Conservation (phyloP, 1,140 invertebrate genomes). For the Drosophila orena region DNA sequence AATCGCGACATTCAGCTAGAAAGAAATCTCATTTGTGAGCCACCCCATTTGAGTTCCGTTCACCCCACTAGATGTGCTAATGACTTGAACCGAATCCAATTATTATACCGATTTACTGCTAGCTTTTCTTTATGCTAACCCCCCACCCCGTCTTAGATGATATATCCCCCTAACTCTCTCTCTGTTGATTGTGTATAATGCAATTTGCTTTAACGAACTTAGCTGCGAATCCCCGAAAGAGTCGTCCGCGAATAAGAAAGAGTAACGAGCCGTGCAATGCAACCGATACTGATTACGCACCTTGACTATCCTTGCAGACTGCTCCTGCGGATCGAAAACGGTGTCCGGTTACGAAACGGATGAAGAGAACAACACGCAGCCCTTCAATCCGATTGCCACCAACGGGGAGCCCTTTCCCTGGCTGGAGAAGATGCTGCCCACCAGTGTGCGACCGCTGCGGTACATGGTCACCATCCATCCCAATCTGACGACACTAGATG, state of each 20-base stretch:
- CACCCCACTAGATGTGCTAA: constrained; percentile 47
- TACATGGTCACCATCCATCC: constrained; percentile 97
- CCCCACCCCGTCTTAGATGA: constrained; percentile 29
- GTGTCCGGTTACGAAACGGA: constrained; percentile 88
- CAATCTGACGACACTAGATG: constrained; percentile 94
- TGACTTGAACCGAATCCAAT: constrained; percentile 49
- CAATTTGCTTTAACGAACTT: constrained; percentile 75
- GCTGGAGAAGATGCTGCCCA: constrained; percentile 94
- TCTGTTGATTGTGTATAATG: constrained; percentile 72
- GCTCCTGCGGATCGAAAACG: constrained; percentile 89
- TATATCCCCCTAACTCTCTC: constrained; percentile 19
- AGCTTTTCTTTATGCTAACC: constrained; percentile 45
- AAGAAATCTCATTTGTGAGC: constrained; percentile 30
- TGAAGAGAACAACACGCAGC: constrained; percentile 87
- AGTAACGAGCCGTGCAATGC: constrained; percentile 6
- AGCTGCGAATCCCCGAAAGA: constrained; percentile 56
- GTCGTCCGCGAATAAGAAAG: constrained; percentile 20
- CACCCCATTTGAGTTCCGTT: constrained; percentile 19
- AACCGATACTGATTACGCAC: constrained; percentile 29
- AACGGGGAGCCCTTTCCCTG: constrained; percentile 95
- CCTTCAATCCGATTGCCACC: constrained; percentile 89
- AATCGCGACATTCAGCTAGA: constrained; percentile 19
- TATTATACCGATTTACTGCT: constrained; percentile 44
- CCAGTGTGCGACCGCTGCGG: constrained; percentile 91
- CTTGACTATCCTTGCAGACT: constrained; percentile 86